Conservation (phyloP, 1,140 invertebrate genomes). For the Drosophila pruinosa region DNA sequence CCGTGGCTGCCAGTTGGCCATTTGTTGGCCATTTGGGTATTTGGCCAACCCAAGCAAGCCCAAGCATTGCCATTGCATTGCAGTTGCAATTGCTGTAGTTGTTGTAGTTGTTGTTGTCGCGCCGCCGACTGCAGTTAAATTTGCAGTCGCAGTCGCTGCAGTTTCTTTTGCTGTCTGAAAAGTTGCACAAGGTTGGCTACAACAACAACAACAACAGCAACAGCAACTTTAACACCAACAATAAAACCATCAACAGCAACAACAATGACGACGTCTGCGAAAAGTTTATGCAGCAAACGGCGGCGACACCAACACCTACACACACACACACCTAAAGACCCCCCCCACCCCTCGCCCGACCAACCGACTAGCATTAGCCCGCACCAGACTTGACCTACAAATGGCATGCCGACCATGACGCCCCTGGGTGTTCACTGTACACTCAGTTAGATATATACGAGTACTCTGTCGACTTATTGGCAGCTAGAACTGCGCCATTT, state of each 20-base stretch:
- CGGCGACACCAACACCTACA: slow-evolving; percentile 65
- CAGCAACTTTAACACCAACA: slow-evolving; percentile 36
- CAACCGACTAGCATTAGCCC: slow-evolving; percentile 7
- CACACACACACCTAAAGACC: slow-evolving; percentile 2
- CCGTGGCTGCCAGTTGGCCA: slow-evolving; percentile 72
- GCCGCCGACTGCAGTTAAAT: slow-evolving; percentile 68
- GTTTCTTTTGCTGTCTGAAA: slow-evolving; percentile 75
- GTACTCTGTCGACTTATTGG: slow-evolving; percentile 39
- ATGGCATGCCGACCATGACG: slow-evolving; percentile 58
- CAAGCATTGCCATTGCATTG: slow-evolving; percentile 15
- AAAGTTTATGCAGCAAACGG: slow-evolving; percentile 65
- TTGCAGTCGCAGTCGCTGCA: slow-evolving; percentile 48
- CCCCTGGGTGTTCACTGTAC: slow-evolving; percentile 50
- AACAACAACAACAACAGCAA: slow-evolving; percentile 40
- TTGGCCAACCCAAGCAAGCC: slow-evolving; percentile 59
- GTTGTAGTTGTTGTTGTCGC: slow-evolving; percentile 20
- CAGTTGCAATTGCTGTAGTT: slow-evolving; percentile 27
- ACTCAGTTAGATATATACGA: neutral
- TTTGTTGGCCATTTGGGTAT: slow-evolving; percentile 69
- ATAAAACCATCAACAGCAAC: slow-evolving; percentile 24
- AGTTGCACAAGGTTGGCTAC: slow-evolving; percentile 76
- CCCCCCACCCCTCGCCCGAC: neutral
- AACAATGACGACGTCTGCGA: slow-evolving; percentile 54
- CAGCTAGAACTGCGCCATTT: slow-evolving; percentile 47
- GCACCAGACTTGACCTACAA: slow-evolving; percentile 75